phyloP scores from a whole-genome alignment of 2,888 invertebrate species.

The Kuschelorhynchus macadamiae region DNA sequence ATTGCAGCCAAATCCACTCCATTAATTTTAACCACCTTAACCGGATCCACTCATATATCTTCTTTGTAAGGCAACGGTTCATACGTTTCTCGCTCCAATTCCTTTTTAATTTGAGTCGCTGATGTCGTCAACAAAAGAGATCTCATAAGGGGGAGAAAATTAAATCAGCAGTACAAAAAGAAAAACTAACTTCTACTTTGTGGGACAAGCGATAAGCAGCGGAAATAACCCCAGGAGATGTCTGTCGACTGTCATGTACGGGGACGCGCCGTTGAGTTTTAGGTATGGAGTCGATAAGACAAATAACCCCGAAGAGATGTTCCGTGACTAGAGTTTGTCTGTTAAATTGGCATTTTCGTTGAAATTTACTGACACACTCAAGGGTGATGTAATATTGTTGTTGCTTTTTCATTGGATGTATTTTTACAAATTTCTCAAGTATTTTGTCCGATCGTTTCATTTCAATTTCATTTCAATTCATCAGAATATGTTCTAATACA shows the following conservation, averaged over 20 bases:
- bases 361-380: too few species aligned
- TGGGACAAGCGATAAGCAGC: constrained; percentile 15
- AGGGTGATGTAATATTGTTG: too few species aligned
- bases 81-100: constrained; percentile 20
- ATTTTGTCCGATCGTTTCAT: too few species aligned
- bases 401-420: too few species aligned
- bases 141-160: constrained; percentile 16
- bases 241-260: constrained; percentile 19
- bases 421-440: too few species aligned
- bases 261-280: constrained; percentile 7
- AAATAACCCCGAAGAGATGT: too few species aligned
- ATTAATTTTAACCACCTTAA: constrained; percentile 30
- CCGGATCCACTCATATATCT: constrained; percentile 8
- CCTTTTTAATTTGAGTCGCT: constrained; percentile 21
- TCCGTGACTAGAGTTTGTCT: too few species aligned
- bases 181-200: constrained; percentile 15
- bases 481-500: too few species aligned
- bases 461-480: too few species aligned
- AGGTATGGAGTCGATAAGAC: constrained; percentile 1
- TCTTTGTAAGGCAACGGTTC: constrained; percentile 8
- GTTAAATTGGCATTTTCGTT: too few species aligned
- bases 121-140: constrained; percentile 1
- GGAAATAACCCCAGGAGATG: constrained; percentile 16
- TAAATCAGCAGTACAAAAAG: constrained; percentile 18
- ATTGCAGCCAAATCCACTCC: constrained; percentile 25